Evolutionary conservation across 2,888 invertebrate genomes (phyloP), one percentile per base, ranked within the genome.

Genomic region (Andrena hattorfiana): DNA sequence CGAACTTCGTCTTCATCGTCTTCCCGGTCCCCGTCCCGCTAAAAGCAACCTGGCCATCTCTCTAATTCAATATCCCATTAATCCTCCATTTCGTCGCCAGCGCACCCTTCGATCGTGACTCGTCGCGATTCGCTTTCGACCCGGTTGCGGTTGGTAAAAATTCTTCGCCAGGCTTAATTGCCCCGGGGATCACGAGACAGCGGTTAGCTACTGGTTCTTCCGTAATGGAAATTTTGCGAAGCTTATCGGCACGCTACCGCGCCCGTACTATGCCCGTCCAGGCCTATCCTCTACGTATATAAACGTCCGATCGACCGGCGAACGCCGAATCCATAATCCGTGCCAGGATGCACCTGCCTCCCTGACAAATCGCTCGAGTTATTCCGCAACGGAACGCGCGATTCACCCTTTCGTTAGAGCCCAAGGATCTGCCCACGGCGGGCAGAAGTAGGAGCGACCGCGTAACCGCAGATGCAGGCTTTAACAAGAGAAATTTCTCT

Each of bases 311-410:
- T 86, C 86, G 88, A 89, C 83, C 86, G 86, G 79, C 86, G 86
- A 80, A 80, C 79, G 77, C 62, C 82, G 85, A 88, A 90, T 90
- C 90, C 90, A 90, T 90, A 90, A 83, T 88, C 90, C 87, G 90
- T 90, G 86, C 90, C 90, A 90, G 90, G 90, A 90, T 89, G 89
- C 90, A 87, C 90, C 90, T 86, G 88, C 81, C 87, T 82, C 67
- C 60, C 80, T 81, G 85, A 84, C 87, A 87, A 88, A 88, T 89
- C 82, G 73, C 62, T 77, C 20, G 89, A 87, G 81, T 88, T 87
- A 83, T 80, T 77, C 74, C 62, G 42, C 76, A 76, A 67, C 59
- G 64, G 67, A 67, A 20, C 20, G 70, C 67, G 77, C 79, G 83
- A 76, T 88, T 83, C 76, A 63, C 66, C 76, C 81, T 78, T 74